These are phyloP conservation scores for Pocillopora damicornis DNA, from an alignment of 64 coral and sea anemone species.

Conservation along the genomic window DNA sequence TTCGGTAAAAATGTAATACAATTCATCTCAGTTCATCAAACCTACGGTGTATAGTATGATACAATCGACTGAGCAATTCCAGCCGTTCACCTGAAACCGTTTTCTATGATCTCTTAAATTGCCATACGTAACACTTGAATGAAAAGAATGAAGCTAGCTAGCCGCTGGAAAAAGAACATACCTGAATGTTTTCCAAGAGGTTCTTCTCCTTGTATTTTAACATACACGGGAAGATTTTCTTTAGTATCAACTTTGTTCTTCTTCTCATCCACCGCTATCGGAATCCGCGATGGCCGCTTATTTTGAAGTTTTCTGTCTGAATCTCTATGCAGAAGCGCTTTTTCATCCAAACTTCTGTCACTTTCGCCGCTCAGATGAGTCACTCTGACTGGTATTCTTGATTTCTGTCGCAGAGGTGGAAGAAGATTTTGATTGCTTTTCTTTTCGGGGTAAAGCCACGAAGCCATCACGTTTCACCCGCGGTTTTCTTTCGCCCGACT, in stretches of 20 bases:
- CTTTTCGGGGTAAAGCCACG: background rate
- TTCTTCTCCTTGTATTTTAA: background rate
- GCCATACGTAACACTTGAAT: background rate
- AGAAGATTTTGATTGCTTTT: background rate
- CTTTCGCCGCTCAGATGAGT: background rate
- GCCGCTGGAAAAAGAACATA: background rate
- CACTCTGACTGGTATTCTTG: background rate
- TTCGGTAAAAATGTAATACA: no score
- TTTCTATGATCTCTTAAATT: no score
- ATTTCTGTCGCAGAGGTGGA: background rate
- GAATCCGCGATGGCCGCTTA: background rate
- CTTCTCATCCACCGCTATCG: background rate
- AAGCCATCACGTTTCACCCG: background rate
- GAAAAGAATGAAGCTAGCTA: background rate
- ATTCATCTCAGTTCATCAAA: no score
- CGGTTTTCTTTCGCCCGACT: no score
- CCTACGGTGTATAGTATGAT: no score
- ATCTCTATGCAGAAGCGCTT: background rate
- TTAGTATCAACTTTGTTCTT: background rate
- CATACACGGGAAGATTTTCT: background rate
- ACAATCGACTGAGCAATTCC: no score
- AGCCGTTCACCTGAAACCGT: no score
- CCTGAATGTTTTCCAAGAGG: background rate
- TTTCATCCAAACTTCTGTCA: background rate
- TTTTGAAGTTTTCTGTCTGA: background rate